Evolutionary conservation across 2,797 vertebrate species (phyloP), one percentile per base, ranked within the genome.

Genomic region (Kryptolebias ocellatus): DNA sequence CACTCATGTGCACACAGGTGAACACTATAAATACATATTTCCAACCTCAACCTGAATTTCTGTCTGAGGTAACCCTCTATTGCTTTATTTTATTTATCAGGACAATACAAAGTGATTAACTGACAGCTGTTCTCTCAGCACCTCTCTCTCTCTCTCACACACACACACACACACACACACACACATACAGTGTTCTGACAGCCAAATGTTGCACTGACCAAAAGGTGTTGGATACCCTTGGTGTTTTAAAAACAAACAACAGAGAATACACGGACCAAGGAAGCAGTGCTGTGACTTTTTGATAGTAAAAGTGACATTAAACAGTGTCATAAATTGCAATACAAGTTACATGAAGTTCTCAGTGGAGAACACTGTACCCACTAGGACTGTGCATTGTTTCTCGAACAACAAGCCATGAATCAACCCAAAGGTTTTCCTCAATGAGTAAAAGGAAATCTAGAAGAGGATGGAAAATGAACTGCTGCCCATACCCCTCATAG

Each of bases 51-150:
- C 73, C 59, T 53, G 55, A 56, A 74, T 78, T 51, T 77, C 69
- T 44, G 28, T 77, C 59, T 81, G 53, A 17, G 34, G n/a, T 37
- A 1, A 37, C 60, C 15, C 56, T 51, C 39, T 75, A 74, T 45
- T 24, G 47, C 60, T 55, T 67, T 83, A 80, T 37, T 37, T 83
- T 83, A 85, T 88, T 86, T 85, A 86, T 80, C 77, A 79, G 45
- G 37, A 27, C 69, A 76, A 69, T 66, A 71, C 53, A 57, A 71
- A 80, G 76, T 77, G 79, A 89, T 83, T 72, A 79, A 79, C 85
- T 87, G 83, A 79, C 85, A 89, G 83, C 87, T 90, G 85, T 75
- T 89, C 64, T 64, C 54, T 45, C 39, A 46, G 53, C 70, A 67
- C 55, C 61, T 71, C 14, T 5, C 4, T 54, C 54, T 67, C 64